Conservation (phyloP, 2,797 vertebrate genomes). For the Myotis pilosus region DNA sequence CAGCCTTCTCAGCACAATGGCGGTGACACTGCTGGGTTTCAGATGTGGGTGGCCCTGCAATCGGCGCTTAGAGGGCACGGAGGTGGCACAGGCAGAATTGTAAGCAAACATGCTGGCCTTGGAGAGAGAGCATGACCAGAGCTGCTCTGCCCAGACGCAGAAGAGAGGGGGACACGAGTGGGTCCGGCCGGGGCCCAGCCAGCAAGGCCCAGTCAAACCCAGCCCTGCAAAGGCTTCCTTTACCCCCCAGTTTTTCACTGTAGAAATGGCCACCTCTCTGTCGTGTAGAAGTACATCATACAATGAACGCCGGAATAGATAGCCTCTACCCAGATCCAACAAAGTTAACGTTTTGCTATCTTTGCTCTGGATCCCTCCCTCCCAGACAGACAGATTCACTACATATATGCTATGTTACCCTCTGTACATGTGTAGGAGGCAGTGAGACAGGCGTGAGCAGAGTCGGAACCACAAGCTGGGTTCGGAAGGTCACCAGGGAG, state of each 20-base stretch:
- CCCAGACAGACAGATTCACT: too few species aligned
- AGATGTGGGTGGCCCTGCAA: not conserved
- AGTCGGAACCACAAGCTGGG: not conserved
- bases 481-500: not conserved
- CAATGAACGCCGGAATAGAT: not conserved
- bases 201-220: not conserved
- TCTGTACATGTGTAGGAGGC: not conserved
- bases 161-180: not conserved
- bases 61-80: not conserved
- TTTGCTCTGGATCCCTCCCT: not conserved
- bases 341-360: not conserved
- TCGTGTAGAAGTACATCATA: not conserved
- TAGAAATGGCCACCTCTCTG: not conserved
- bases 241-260: not conserved
- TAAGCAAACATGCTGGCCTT: not conserved
- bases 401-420: not conserved
- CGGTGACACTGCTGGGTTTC: rapidly evolving
- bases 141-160: not conserved
- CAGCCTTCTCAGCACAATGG: not conserved
- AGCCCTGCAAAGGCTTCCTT: not conserved
- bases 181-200: not conserved
- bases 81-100: not conserved
- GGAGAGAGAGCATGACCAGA: not conserved
- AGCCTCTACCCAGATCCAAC: not conserved
- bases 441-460: not conserved